Percentiles rank a stretch among this genome's conserved stretches.
Evolutionary conservation across 2,888 invertebrate species (phyloP).

Genomic region (Dascillus cervinus): DNA sequence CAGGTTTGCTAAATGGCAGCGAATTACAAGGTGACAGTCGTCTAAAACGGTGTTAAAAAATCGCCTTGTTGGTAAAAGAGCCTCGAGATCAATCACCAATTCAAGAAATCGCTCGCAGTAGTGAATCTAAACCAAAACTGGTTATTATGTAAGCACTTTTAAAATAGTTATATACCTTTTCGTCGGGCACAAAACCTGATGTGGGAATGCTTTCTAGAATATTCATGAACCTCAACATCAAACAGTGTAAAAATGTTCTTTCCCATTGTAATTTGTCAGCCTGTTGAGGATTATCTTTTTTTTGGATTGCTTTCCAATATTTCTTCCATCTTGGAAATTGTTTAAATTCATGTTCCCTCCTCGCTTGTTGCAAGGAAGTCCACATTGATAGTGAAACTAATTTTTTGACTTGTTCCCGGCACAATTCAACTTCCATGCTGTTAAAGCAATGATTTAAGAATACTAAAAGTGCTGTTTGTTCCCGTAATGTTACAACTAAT

Average conservation of each 20-base stretch:
- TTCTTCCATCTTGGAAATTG: slow-evolving; percentile 84
- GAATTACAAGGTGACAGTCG: slow-evolving; percentile 87
- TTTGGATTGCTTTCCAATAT: slow-evolving; percentile 84
- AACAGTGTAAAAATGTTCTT: slow-evolving; percentile 71
- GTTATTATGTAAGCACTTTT: neutral
- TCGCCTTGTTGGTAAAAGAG: slow-evolving; percentile 86
- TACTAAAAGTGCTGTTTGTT: slow-evolving; percentile 81
- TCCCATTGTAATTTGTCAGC: slow-evolving; percentile 74
- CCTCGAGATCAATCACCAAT: slow-evolving; percentile 92
- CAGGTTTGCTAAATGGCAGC: slow-evolving; percentile 76
- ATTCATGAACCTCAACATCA: slow-evolving; percentile 83
- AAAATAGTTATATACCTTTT: slow-evolving; percentile 45
- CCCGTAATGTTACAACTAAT: slow-evolving; percentile 49
- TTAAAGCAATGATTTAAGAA: slow-evolving; percentile 96
- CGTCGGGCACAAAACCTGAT: slow-evolving; percentile 51
- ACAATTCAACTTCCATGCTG: slow-evolving; percentile 92
- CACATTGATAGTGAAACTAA: slow-evolving; percentile 92
- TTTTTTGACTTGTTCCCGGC: slow-evolving; percentile 81
- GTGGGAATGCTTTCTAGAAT: slow-evolving; percentile 68
- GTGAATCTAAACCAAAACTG: slow-evolving; percentile 43
- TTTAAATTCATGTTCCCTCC: slow-evolving; percentile 81
- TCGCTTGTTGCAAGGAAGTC: slow-evolving; percentile 75
- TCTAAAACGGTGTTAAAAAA: slow-evolving; percentile 96
- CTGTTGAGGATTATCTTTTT: slow-evolving; percentile 68
- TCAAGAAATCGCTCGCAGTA: slow-evolving; percentile 96